Conservation (phyloP, 2,797 vertebrate genomes). For the Pelobates cultripes region DNA sequence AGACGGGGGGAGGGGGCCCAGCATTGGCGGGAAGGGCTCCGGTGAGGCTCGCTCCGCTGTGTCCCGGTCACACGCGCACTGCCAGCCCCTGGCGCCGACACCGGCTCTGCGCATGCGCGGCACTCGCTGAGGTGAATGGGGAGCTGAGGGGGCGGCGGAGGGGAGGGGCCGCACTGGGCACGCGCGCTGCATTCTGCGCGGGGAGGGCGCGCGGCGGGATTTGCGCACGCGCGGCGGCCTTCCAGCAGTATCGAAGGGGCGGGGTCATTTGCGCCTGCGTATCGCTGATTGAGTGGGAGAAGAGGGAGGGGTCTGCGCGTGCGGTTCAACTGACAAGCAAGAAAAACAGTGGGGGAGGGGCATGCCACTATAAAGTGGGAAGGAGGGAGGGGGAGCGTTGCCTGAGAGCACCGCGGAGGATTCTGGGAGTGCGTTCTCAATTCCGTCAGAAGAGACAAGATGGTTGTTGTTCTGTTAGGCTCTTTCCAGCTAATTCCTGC, state of each 20-base stretch:
- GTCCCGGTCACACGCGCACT: slow-evolving; percentile 51
- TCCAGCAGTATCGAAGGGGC: background rate
- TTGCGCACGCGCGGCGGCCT: background rate
- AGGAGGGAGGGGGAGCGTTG: background rate
- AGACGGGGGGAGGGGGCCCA: slow-evolving; percentile 54
- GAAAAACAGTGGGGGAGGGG: background rate
- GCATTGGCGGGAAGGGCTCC: slow-evolving; percentile 57
- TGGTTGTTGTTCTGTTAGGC: background rate
- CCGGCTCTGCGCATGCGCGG: slow-evolving; percentile 45
- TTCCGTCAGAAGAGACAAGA: background rate
- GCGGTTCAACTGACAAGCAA: background rate
- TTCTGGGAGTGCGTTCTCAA: too few species aligned
- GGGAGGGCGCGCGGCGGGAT: background rate
- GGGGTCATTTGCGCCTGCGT: slow-evolving; percentile 6
- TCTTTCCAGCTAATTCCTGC: background rate
- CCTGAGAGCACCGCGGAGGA: background rate
- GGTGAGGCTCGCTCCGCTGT: slow-evolving; percentile 40
- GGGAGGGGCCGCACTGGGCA: slow-evolving; percentile 47
- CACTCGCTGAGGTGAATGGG: slow-evolving; percentile 47
- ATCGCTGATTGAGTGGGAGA: background rate
- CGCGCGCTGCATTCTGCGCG: background rate
- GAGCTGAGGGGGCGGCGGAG: slow-evolving; percentile 52
- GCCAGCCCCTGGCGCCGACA: slow-evolving; percentile 41
- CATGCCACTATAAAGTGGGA: background rate
- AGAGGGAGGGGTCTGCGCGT: slow-evolving; percentile 4